A percentile compares a stretch with the other conserved stretches of the same genome.
Evolutionary conservation across 2,113 vertebrate species (phyloP).

Genomic region (Pleuronectes platessa): DNA sequence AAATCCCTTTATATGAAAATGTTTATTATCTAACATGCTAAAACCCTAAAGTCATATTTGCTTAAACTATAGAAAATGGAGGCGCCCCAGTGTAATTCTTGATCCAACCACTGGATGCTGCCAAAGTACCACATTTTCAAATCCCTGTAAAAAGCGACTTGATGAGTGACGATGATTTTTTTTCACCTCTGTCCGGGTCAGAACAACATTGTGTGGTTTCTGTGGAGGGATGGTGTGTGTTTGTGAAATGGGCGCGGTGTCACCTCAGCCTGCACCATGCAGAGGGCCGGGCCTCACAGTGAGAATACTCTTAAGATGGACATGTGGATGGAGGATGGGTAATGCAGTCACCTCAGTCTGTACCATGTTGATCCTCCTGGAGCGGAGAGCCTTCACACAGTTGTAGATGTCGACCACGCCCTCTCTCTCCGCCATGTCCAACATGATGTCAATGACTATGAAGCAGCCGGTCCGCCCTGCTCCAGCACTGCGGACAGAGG

Average conservation of each 20-base stretch:
- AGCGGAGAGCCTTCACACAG: constrained; percentile 97
- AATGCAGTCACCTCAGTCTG: constrained; percentile 95
- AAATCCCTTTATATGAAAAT: too few species aligned
- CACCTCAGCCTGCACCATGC: constrained; percentile 39
- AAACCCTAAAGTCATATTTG: too few species aligned
- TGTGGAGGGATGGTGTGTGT: constrained; percentile 14
- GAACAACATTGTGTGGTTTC: not conserved
- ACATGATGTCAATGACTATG: constrained; percentile 99
- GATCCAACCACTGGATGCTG: constrained; percentile 1
- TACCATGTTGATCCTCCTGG: constrained; percentile 99
- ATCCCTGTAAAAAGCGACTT: not conserved
- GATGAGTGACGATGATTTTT: not conserved
- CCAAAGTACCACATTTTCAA: not conserved
- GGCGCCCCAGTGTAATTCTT: not conserved
- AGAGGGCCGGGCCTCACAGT: constrained; percentile 15
- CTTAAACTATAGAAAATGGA: not conserved
- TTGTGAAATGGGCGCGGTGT: constrained; percentile 24
- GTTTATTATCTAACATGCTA: too few species aligned
- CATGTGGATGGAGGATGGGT: constrained; percentile 81
- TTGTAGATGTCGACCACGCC: constrained; percentile 99
- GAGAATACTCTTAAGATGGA: constrained; percentile 43
- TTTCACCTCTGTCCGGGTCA: not conserved
- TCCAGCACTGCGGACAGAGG: constrained; percentile 86
- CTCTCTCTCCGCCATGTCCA: constrained; percentile 99
- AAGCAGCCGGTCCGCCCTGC: constrained; percentile 97